Conservation (phyloP, 2,113 vertebrate genomes). For the Myiopsitta monachus region DNA sequence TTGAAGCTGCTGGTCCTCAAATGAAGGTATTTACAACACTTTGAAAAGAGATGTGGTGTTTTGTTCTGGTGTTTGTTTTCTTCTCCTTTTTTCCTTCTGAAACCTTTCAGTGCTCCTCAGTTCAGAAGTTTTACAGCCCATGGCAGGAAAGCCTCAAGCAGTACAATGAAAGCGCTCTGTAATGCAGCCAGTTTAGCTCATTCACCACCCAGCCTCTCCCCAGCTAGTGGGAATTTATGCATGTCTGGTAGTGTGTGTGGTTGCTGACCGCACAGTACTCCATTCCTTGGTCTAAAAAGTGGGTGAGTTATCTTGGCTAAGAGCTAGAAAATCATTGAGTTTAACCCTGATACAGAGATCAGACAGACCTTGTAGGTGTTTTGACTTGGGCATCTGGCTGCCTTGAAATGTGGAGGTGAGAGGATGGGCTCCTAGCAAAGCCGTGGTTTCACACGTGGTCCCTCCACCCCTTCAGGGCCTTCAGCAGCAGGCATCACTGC, state of each 20-base stretch:
- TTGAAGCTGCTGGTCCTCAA: not conserved
- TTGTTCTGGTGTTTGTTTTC: not conserved
- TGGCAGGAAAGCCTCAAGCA: not conserved
- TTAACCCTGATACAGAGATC: not conserved
- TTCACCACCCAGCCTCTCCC: not conserved
- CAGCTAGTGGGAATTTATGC: not conserved
- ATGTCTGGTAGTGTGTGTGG: accelerated
- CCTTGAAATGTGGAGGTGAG: not conserved
- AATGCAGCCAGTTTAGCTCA: not conserved
- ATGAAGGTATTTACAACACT: not conserved
- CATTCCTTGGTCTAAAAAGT: not conserved
- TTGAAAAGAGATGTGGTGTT: not conserved
- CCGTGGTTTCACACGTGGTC: not conserved
- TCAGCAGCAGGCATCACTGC: accelerated
- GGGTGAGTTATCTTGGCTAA: not conserved
- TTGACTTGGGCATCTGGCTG: not conserved
- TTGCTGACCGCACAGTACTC: not conserved
- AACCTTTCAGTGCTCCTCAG: not conserved
- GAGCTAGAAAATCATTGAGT: not conserved
- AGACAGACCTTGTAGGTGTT: not conserved
- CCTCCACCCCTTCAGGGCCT: not conserved
- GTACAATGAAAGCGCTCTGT: not conserved
- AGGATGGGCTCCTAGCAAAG: not conserved
- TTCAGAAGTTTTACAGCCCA: not conserved
- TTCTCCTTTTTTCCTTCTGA: not conserved